Percentiles rank a stretch among this genome's conserved stretches.
phyloP scores from a whole-genome alignment of 2,113 vertebrate genomes.

The Oryzias javanicus region DNA sequence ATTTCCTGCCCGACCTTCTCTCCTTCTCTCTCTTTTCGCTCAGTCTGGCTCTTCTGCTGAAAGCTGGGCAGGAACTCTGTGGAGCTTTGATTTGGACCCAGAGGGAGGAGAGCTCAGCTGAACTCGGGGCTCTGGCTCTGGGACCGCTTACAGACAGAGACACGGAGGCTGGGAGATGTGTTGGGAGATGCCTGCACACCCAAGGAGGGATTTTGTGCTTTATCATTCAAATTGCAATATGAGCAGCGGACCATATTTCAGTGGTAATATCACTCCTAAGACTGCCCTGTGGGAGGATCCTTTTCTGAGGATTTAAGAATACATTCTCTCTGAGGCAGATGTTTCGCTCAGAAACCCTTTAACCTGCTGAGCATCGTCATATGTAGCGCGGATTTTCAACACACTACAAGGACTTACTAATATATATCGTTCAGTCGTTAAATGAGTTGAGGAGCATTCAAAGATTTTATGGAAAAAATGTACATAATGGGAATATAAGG shows the following conservation, averaged over 20 bases:
- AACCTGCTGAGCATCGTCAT: conserved; percentile 52
- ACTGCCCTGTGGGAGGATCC: conserved; percentile 37
- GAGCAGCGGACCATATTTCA: conserved; percentile 51
- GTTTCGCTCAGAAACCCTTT: conserved; percentile 45
- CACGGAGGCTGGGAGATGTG: conserved; percentile 47
- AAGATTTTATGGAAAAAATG: conserved; percentile 54
- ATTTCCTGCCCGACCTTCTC: conserved; percentile 89
- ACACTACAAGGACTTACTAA: conserved; percentile 39
- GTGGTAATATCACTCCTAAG: conserved; percentile 50
- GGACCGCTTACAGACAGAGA: conserved; percentile 26
- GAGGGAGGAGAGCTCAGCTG: conserved; percentile 64
- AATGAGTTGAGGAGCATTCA: conserved; percentile 38
- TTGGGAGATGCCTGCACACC: conserved; percentile 61
- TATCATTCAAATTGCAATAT: conserved; percentile 58
- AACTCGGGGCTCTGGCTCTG: conserved; percentile 54
- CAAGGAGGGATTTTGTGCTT: conserved; percentile 63
- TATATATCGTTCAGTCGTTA: conserved; percentile 21
- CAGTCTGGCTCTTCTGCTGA: conserved; percentile 75
- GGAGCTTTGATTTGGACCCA: conserved; percentile 83
- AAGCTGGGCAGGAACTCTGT: conserved; percentile 84
- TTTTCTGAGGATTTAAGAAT: conserved; percentile 50
- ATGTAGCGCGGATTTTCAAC: conserved; percentile 40
- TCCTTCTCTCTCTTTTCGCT: conserved; percentile 61
- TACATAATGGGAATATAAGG: conserved; percentile 46
- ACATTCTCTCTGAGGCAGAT: conserved; percentile 64